Percentiles rank a stretch among this genome's conserved stretches.
phyloP scores from a whole-genome alignment of 2,797 vertebrate genomes.

The Microctenopoma steveboyesi region DNA sequence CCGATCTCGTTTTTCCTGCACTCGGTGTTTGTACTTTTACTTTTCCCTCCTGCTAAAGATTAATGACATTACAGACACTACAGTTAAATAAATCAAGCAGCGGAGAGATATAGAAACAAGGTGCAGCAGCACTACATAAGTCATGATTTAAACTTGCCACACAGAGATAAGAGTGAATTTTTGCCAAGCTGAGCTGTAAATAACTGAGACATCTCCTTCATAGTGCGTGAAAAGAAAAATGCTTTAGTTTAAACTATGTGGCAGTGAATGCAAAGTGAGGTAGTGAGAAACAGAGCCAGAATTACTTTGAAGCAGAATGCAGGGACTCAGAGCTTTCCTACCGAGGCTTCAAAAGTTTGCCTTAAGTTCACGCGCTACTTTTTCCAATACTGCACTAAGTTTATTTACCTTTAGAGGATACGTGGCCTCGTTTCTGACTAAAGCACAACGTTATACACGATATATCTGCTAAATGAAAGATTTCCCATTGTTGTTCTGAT shows the following conservation, averaged over 20 bases:
- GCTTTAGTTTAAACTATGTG: constrained; percentile 35
- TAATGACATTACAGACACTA: constrained; percentile 30
- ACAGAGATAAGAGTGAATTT: constrained; percentile 36
- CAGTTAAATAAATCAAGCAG: constrained; percentile 41
- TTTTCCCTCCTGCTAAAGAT: constrained; percentile 32
- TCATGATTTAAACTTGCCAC: constrained; percentile 48
- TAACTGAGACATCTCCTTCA: constrained; percentile 60
- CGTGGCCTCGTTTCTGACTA: constrained; percentile 21
- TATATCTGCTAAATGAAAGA: too few relatives aligned
- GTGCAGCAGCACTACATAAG: constrained; percentile 45
- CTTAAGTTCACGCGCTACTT: constrained; percentile 31
- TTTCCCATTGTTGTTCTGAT: too few relatives aligned
- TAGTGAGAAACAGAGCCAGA: constrained; percentile 39
- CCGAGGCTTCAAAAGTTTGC: constrained; percentile 47
- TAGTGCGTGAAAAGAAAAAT: constrained; percentile 47
- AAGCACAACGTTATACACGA: constrained; percentile 1
- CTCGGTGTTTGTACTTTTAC: constrained; percentile 11
- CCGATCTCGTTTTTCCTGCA: constrained; percentile 23
- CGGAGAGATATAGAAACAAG: constrained; percentile 7
- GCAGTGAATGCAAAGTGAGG: constrained; percentile 41
- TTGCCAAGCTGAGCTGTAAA: constrained; percentile 58
- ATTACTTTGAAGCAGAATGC: constrained; percentile 44
- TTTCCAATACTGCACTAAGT: constrained; percentile 19
- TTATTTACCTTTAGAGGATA: constrained; percentile 19
- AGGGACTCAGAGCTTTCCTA: constrained; percentile 33